Base-by-base conservation (phyloP, 2,888 invertebrate species). In the Athalia rosae region DNA sequence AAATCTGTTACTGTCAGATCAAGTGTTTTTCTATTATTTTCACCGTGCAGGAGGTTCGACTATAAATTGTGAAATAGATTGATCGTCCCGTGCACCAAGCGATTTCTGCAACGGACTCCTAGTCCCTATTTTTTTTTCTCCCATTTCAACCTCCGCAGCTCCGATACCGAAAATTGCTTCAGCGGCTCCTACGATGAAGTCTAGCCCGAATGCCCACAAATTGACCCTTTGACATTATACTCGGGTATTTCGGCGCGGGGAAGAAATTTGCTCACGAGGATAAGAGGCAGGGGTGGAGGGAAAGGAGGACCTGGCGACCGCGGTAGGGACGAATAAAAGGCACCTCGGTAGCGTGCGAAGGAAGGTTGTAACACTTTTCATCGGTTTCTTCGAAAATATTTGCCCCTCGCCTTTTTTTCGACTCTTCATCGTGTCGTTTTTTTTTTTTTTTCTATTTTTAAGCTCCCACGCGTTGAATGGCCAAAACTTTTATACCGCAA, bases 151-250 rank as follows among this genome's bases (percentile, higher is more conserved):
- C 50, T 7, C 28, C 11, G 4, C 28, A 50, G 11, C 53, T 28
- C 41, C 5, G 28, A 28, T 15, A 28, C 28, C 28, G 50, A 53
- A 67, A 67, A 67, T 67, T 67, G 41, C 50, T 53, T 53, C 50
- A 15, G 28, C 28, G 67, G 15, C 9, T 48, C 6, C 5, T 13
- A 13, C 13, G 8, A 15, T 7, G 7, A 15, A 13, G 28, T 45
- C 11, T 50, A 67, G 41, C n/a, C 67, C 41, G n/a, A 3, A 28
- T 28, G 28, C 28, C 2, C 28, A 50, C 50, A 67, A 67, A 67
- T 67, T 53, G 67, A 67, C 67, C 66, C 67, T 67, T 67, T 67
- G 67, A 67, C 53, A n/a, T 41, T 67, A 67, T 67, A 15, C 53
- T 41, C 63, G 63, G 3, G 63, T 13, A 13, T 41, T 8, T 48